Evolutionary conservation across 1,140 invertebrate genomes (phyloP).

Genomic region (Aphis craccivora): DNA sequence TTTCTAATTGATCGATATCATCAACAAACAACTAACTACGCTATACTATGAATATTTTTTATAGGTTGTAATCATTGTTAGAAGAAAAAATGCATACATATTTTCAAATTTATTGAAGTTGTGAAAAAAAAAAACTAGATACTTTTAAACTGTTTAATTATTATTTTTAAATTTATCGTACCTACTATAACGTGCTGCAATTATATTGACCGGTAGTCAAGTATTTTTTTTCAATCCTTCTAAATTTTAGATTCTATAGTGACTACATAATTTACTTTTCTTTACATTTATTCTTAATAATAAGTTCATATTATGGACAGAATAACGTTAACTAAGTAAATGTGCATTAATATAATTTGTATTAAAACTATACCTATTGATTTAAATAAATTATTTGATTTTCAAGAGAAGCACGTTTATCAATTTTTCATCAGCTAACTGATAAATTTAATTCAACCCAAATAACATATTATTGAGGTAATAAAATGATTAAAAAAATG

Average conservation of each 20-base stretch:
- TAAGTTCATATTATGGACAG: neutral
- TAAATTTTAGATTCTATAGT: neutral
- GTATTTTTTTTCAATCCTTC: neutral
- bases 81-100: neutral
- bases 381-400: neutral
- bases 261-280: neutral
- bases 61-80: neutral
- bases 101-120: neutral
- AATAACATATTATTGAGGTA: too few species aligned
- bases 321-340: neutral
- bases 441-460: too few species aligned
- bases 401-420: too few species aligned
- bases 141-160: neutral
- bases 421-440: too few species aligned
- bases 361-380: neutral
- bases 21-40: neutral
- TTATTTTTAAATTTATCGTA: neutral
- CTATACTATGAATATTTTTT: neutral
- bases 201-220: constrained; percentile 25
- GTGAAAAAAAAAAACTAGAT: neutral
- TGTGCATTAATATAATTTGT: neutral
- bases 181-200: neutral
- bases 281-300: neutral
- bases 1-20: constrained; percentile 33
- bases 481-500: too few species aligned